Percentiles rank a stretch among this genome's conserved stretches.
phyloP scores from a whole-genome alignment of 2,113 vertebrate species.

The Hippocampus zosterae region DNA sequence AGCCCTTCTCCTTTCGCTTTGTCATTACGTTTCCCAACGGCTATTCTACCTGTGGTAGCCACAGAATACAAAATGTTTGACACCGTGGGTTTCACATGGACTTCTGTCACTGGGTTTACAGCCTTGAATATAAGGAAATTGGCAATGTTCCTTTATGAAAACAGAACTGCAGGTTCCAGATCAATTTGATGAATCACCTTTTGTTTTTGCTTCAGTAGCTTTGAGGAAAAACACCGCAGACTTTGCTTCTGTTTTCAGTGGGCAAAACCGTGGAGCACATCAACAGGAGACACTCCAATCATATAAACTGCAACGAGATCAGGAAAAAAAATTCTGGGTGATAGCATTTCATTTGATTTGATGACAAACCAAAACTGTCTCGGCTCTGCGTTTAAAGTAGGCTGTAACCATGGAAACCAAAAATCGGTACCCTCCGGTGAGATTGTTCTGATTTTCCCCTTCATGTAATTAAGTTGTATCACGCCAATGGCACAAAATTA shows the following conservation, averaged over 20 bases:
- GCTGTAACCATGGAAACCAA: constrained; percentile 57
- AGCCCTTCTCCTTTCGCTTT: not conserved
- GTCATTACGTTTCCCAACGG: not conserved
- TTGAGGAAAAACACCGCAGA: not conserved
- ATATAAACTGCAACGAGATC: constrained; percentile 20
- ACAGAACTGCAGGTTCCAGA: not conserved
- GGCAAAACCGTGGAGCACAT: constrained; percentile 5
- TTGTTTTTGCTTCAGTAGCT: not conserved
- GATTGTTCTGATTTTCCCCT: constrained; percentile 31
- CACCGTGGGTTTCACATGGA: not conserved
- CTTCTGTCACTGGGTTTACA: not conserved
- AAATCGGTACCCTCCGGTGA: constrained; percentile 28
- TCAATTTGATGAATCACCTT: not conserved
- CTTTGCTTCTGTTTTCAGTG: not conserved
- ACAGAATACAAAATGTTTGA: not conserved
- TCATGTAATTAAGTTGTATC: constrained; percentile 36
- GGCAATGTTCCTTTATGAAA: not conserved
- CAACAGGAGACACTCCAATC: constrained; percentile 13
- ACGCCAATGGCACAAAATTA: constrained; percentile 27
- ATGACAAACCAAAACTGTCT: constrained; percentile 22
- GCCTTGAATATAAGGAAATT: not conserved
- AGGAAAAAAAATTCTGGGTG: constrained; percentile 21
- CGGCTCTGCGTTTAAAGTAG: constrained; percentile 22
- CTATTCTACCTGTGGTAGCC: not conserved
- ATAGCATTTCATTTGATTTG: not conserved